Evolutionary conservation across 2,888 invertebrate genomes (phyloP).

Genomic region (Scaptomyza parva): DNA sequence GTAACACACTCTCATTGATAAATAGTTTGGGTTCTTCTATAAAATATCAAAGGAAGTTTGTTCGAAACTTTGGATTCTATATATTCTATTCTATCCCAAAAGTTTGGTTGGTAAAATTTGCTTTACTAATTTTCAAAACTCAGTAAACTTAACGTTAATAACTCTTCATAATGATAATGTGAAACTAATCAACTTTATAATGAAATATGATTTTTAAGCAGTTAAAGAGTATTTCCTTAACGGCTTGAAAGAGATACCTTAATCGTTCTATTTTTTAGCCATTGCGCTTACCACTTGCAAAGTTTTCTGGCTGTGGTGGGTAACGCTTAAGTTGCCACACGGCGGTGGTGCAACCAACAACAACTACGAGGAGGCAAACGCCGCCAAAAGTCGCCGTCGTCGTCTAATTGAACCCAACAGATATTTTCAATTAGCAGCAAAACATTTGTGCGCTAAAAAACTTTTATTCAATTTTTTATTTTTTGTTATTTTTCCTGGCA

Average conservation of each 20-base stretch:
- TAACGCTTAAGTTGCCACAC: slow-evolving; percentile 58
- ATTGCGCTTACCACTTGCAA: slow-evolving; percentile 47
- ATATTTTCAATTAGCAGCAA: slow-evolving; percentile 84
- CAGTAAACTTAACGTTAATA: too few species aligned
- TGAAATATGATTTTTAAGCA: neutral
- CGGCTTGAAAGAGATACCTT: neutral
- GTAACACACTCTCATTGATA: neutral
- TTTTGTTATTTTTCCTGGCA: slow-evolving; percentile 29
- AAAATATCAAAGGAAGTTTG: too few species aligned
- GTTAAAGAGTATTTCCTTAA: neutral
- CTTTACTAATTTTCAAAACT: too few species aligned
- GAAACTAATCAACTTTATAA: neutral
- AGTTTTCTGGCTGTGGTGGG: slow-evolving; percentile 42
- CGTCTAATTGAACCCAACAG: slow-evolving; percentile 84
- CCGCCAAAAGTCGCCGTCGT: slow-evolving; percentile 55
- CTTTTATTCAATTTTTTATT: slow-evolving; percentile 70
- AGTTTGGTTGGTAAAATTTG: too few species aligned
- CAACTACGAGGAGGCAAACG: neutral
- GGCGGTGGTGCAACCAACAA: slow-evolving; percentile 58
- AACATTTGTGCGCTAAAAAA: slow-evolving; percentile 81
- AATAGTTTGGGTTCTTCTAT: too few species aligned
- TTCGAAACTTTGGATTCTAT: too few species aligned
- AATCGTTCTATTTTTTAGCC: neutral
- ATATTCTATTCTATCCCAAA: too few species aligned
- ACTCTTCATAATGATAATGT: too few species aligned